A percentile compares a stretch with the other conserved stretches of the same genome.
Evolutionary conservation across 2,797 vertebrate species (phyloP).

Genomic region (Leptatherina wallacei): DNA sequence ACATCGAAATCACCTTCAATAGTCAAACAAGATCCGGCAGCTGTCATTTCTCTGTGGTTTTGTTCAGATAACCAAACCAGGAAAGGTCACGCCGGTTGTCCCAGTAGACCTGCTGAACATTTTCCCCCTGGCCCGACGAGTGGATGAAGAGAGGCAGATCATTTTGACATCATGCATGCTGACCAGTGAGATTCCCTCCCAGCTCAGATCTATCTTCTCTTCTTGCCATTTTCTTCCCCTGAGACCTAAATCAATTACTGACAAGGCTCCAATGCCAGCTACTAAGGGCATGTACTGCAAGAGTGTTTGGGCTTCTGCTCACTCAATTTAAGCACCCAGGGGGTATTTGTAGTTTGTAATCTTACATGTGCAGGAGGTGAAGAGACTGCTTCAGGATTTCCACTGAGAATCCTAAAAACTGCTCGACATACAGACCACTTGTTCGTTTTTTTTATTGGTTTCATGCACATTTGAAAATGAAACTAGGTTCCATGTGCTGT

Average conservation of each 20-base stretch:
- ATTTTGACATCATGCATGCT: constrained; percentile 39
- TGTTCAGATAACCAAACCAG: constrained; percentile 11
- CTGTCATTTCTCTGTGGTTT: constrained; percentile 14
- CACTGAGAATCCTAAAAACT: constrained; percentile 9
- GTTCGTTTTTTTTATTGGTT: background rate
- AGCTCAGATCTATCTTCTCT: constrained; percentile 20
- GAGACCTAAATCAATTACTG: constrained; percentile 63
- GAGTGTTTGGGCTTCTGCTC: constrained; percentile 26
- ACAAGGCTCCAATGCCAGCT: constrained; percentile 33
- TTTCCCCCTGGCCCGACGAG: constrained; percentile 14
- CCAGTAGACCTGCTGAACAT: background rate
- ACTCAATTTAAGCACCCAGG: constrained; percentile 53
- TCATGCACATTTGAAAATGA: background rate
- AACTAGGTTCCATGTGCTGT: background rate
- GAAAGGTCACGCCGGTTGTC: constrained; percentile 9
- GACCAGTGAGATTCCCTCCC: constrained; percentile 19
- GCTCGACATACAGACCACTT: background rate
- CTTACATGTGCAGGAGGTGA: constrained; percentile 32
- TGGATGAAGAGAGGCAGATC: constrained; percentile 9
- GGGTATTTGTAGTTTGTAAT: constrained; percentile 54
- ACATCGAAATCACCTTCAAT: constrained; percentile 8
- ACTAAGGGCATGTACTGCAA: background rate
- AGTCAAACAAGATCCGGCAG: constrained; percentile 16
- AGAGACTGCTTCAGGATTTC: constrained; percentile 42
- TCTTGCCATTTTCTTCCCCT: constrained; percentile 33